Percentiles rank a stretch among this genome's conserved stretches.
Conservation (phyloP, 2,888 invertebrate species). For the Chydorus sphaericus region DNA sequence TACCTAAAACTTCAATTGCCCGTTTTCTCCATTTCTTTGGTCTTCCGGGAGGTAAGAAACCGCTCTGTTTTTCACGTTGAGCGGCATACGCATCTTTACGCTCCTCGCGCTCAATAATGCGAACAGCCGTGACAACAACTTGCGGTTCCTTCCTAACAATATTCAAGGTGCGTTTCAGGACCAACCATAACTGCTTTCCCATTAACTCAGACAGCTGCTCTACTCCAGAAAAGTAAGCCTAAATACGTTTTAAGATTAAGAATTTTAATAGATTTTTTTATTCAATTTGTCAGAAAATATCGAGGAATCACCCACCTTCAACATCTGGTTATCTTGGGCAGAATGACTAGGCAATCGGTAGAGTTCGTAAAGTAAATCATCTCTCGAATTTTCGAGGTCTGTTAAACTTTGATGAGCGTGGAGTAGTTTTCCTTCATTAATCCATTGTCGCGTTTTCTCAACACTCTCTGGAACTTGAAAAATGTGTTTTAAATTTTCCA, state of each 20-base stretch:
- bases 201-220: conserved; percentile 73
- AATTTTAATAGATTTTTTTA: neutral
- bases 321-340: conserved; percentile 1
- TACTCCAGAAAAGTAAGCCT: conserved; percentile 88
- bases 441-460: conserved; percentile 81
- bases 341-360: conserved; percentile 38
- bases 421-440: conserved; percentile 83
- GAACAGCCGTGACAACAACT: conserved; percentile 83
- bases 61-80: conserved; percentile 60
- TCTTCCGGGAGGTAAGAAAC: conserved; percentile 84
- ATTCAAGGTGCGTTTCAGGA: conserved; percentile 76
- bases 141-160: conserved; percentile 89
- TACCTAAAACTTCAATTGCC: too few relatives aligned
- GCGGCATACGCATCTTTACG: conserved; percentile 78
- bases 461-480: conserved; percentile 95
- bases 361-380: conserved; percentile 85
- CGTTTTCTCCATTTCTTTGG: conserved; percentile 62
- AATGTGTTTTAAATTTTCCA: conserved; percentile 94
- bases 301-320: neutral
- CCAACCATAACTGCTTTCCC: conserved; percentile 80
- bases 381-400: conserved; percentile 90
- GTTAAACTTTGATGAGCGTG: conserved; percentile 86
- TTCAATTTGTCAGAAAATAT: too few relatives aligned
- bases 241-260: neutral
- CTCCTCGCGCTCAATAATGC: conserved; percentile 95